Base-by-base conservation (phyloP, 2,113 vertebrate species). In the Catharus minimus region DNA sequence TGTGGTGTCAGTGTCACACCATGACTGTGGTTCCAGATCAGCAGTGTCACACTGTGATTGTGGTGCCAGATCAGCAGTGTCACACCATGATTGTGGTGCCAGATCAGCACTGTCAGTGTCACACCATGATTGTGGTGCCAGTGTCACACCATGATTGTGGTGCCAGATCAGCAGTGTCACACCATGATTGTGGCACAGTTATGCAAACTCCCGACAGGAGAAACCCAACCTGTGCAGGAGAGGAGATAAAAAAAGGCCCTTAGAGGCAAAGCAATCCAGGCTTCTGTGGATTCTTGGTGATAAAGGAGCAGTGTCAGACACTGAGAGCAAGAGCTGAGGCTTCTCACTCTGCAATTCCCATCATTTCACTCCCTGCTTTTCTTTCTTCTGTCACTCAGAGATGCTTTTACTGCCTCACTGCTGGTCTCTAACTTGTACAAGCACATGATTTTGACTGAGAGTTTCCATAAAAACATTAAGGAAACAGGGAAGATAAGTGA, bases 241-340 rank as follows among this genome's bases (percentile, higher is more conserved):
- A 87, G 90, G 30, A 89, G 88, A 86, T 81, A 43, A 94, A 96
- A 93, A 55, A 47, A 84, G 74, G 69, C 62, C 83, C 92, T 95
- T 36, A 32, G 75, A 92, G 95, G 90, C 93, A 95, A 33, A 93
- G 77, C 46, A 46, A 50, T 62, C 66, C 8, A 76, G 56, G 36
- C 28, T 68, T 22, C 57, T 91, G 77, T 49, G 0, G 8, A 84
- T 83, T 82, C 10, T 32, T 26, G 76, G 83, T 0, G 62, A 82
- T 94, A 90, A 91, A 82, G 69, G 41, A 92, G 56, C 69, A 8
- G 10, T 36, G 47, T 44, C 58, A 79, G 76, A 38, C 23, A 26
- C 81, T 41, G 43, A 41, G 60, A 95, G 82, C 22, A 13, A 11
- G 57, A 79, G 41, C 55, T 72, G 80, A 56, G 50, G 4, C 57